Percentiles rank a stretch among this genome's conserved stretches.
Conservation (phyloP, 2,113 vertebrate genomes). For the Muntiacus reevesi region DNA sequence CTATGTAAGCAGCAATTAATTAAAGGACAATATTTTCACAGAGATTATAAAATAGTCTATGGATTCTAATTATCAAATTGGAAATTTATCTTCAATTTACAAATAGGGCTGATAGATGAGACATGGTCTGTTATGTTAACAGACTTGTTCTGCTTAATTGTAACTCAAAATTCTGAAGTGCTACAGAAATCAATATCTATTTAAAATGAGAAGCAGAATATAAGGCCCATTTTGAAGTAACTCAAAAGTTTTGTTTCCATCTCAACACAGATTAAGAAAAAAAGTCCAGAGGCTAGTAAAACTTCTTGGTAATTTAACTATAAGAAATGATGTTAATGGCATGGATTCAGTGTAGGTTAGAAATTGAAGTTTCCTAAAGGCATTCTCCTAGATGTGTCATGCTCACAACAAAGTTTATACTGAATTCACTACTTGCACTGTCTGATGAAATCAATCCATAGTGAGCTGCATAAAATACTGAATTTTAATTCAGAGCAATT, state of each 20-base stretch:
- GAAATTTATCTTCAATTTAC: not conserved
- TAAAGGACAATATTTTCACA: not conserved
- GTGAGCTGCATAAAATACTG: not conserved
- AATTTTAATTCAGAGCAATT: not conserved
- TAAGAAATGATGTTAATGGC: slow-evolving; percentile 37
- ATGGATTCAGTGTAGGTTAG: not conserved
- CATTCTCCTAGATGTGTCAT: slow-evolving; percentile 48
- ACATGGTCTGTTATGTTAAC: not conserved
- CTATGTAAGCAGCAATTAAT: not conserved
- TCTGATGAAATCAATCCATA: not conserved
- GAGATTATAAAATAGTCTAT: not conserved
- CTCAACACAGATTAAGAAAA: not conserved
- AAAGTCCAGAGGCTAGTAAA: slow-evolving; percentile 27
- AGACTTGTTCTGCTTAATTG: not conserved
- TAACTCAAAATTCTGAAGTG: not conserved
- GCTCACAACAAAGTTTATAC: slow-evolving; percentile 29
- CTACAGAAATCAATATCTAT: not conserved
- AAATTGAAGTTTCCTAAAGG: slow-evolving; percentile 40
- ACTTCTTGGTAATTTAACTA: slow-evolving; percentile 53
- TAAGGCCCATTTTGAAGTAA: not conserved
- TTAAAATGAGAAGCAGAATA: not conserved
- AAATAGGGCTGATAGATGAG: not conserved
- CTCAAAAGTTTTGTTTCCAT: not conserved
- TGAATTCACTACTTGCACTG: slow-evolving; percentile 41
- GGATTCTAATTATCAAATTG: not conserved